These are phyloP conservation scores for Bothrops jararaca DNA, from an alignment of 2,113 vertebrate genomes.

Conservation along the genomic window DNA sequence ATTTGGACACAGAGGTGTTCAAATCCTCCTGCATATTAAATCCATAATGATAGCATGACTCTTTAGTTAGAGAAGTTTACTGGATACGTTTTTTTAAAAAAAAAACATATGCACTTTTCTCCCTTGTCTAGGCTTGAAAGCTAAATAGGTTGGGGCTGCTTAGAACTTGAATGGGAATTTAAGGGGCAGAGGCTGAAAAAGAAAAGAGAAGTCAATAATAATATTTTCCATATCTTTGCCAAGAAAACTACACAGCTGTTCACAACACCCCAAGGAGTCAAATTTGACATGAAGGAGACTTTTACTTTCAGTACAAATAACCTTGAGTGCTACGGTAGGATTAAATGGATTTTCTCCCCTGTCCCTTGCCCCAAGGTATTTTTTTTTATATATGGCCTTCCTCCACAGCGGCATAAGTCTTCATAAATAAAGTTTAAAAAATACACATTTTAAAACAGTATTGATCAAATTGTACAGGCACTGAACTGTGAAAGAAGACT, in stretches of 20 bases:
- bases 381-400: constrained; percentile 16
- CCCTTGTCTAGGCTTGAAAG: background rate
- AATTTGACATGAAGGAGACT: background rate
- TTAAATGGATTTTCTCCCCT: background rate
- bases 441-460: constrained; percentile 64
- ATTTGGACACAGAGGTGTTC: background rate
- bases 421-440: constrained; percentile 46
- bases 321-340: constrained; percentile 39
- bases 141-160: background rate
- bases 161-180: background rate
- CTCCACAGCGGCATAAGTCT: constrained; percentile 46
- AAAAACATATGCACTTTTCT: background rate
- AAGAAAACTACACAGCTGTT: background rate
- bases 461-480: constrained; percentile 66
- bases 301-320: constrained; percentile 35
- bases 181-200: background rate
- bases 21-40: background rate
- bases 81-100: background rate
- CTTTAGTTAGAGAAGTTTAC: background rate
- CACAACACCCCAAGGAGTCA: background rate
- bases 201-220: background rate
- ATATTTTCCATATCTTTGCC: background rate
- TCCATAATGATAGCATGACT: background rate
- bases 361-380: background rate
- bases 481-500: constrained; percentile 60